Evolutionary conservation across 2,888 invertebrate species (phyloP).

Genomic region (Schizaphis graminum): DNA sequence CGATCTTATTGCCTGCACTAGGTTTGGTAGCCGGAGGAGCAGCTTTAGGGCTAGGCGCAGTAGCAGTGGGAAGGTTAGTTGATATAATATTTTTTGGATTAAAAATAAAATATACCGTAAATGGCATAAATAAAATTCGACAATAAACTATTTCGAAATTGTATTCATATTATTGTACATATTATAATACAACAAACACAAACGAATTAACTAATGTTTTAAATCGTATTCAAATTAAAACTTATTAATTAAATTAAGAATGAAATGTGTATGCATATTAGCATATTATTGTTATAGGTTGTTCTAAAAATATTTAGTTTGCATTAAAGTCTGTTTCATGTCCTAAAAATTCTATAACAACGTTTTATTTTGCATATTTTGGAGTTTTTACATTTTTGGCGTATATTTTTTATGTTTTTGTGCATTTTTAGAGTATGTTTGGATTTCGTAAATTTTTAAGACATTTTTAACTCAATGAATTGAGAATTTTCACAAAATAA

Average conservation of each 20-base stretch:
- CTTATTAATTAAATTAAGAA: neutral
- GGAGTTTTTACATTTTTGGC: no score
- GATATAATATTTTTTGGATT: neutral
- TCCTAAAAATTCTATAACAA: no score
- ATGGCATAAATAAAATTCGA: neutral
- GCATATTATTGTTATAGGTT: no score
- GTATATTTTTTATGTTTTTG: no score
- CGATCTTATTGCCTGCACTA: constrained; percentile 81
- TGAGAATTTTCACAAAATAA: no score
- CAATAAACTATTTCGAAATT: neutral
- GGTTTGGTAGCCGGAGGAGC: constrained; percentile 87
- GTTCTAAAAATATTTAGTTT: no score
- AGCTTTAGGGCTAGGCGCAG: constrained; percentile 84
- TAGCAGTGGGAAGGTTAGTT: constrained; percentile 79
- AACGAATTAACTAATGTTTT: neutral
- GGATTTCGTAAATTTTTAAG: no score
- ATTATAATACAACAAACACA: neutral
- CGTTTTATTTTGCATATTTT: no score
- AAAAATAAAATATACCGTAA: neutral
- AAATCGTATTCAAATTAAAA: neutral
- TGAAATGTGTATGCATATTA: no score
- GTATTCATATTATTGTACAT: neutral
- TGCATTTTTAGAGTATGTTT: no score
- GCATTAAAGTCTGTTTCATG: no score
- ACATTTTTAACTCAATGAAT: no score